A percentile compares a stretch with the other conserved stretches of the same genome.
These are phyloP conservation scores for Puma concolor DNA, from an alignment of 2,113 vertebrate genomes.

Conservation along the genomic window DNA sequence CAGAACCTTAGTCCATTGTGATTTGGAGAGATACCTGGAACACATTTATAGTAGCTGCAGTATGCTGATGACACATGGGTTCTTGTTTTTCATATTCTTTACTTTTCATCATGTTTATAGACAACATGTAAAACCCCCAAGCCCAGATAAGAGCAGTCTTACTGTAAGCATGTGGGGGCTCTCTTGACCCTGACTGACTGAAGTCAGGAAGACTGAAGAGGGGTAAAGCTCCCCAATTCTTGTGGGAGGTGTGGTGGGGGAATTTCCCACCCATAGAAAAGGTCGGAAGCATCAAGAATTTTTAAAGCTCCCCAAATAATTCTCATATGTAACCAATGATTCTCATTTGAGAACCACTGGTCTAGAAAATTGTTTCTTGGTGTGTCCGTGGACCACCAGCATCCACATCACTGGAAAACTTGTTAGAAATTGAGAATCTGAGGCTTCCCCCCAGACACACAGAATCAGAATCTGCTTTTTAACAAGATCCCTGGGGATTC, in stretches of 20 bases:
- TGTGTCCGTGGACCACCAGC: not conserved
- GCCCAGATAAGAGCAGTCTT: not conserved
- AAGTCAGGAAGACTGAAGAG: not conserved
- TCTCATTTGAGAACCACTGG: not conserved
- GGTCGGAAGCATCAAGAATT: not conserved
- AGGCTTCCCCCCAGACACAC: not conserved
- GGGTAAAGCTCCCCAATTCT: not conserved
- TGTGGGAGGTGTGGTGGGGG: not conserved
- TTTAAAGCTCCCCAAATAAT: not conserved
- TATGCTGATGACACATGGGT: not conserved
- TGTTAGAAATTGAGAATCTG: not conserved
- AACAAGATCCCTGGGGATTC: not conserved
- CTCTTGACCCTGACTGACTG: not conserved
- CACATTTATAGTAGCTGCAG: not conserved
- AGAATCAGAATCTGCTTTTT: not conserved
- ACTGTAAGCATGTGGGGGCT: not conserved
- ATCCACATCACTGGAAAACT: not conserved
- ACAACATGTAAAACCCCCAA: not conserved
- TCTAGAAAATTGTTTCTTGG: not conserved
- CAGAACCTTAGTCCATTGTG: conserved; percentile 50
- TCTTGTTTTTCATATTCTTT: not conserved
- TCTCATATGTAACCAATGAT: not conserved
- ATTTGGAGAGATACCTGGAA: not conserved
- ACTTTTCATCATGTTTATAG: not conserved
- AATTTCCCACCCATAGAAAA: not conserved